These are phyloP conservation scores for Macropis europaea DNA, from an alignment of 2,888 invertebrate species.

Conservation along the genomic window DNA sequence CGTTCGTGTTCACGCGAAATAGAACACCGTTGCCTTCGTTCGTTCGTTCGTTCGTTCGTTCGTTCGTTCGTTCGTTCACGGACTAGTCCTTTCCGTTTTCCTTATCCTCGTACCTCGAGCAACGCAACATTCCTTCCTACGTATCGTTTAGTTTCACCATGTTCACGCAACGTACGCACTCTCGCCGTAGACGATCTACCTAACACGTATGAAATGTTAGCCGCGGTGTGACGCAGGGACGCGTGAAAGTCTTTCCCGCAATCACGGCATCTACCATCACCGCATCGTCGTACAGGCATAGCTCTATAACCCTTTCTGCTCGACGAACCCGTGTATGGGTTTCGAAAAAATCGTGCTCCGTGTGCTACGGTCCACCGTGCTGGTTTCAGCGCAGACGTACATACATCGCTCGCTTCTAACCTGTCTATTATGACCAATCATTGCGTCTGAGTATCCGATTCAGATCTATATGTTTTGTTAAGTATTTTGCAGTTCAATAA, in stretches of 20 bases:
- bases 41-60: conserved; percentile 12
- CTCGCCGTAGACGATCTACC: conserved; percentile 41
- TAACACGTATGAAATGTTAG: conserved; percentile 40
- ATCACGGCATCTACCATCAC: conserved; percentile 40
- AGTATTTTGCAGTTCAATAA: too few species aligned
- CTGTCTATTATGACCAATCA: too few species aligned
- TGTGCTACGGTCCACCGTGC: too few species aligned
- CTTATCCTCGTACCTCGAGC: conserved; percentile 37
- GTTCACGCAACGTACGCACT: conserved; percentile 53
- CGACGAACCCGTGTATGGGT: too few species aligned
- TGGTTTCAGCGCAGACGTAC: too few species aligned
- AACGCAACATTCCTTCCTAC: conserved; percentile 58
- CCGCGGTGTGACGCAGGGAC: conserved; percentile 23
- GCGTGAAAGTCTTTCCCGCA: conserved; percentile 35
- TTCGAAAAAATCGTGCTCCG: too few species aligned
- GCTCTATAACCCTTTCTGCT: too few species aligned
- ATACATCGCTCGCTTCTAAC: too few species aligned
- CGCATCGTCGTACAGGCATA: conserved; percentile 21
- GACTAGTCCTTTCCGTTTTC: conserved; percentile 3
- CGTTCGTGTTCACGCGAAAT: conserved; percentile 4
- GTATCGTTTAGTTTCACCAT: conserved; percentile 42
- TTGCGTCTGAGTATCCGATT: too few species aligned
- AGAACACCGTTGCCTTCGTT: conserved; percentile 1
- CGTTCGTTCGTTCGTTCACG: conserved; percentile 7
- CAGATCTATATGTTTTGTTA: too few species aligned